A percentile compares a stretch with the other conserved stretches of the same genome.
Conservation (phyloP, 2,888 invertebrate genomes). For the Drosophila sordidapex region DNA sequence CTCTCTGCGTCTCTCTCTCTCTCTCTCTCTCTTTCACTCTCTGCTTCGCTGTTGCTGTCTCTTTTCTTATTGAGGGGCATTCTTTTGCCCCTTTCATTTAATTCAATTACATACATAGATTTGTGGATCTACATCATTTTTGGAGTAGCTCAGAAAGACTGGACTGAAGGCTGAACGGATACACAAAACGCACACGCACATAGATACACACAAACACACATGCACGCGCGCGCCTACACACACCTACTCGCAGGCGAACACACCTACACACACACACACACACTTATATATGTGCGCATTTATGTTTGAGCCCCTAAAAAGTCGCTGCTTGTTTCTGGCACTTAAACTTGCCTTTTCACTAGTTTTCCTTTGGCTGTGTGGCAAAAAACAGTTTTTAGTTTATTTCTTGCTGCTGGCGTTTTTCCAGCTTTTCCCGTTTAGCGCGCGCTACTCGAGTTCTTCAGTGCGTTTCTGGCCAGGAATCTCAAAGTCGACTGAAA, state of each 20-base stretch:
- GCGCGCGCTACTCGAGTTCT: slow-evolving; percentile 46
- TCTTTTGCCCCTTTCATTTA: slow-evolving; percentile 55
- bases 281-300: background rate
- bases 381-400: slow-evolving; percentile 48
- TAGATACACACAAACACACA: slow-evolving; percentile 33
- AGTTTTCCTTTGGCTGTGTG: slow-evolving; percentile 59
- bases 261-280: slow-evolving; percentile 15
- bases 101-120: slow-evolving; percentile 67
- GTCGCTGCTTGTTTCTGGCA: slow-evolving; percentile 55
- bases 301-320: slow-evolving; percentile 12
- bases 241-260: slow-evolving; percentile 1
- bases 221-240: slow-evolving; percentile 6
- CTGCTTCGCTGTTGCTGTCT: slow-evolving; percentile 12
- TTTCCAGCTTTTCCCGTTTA: slow-evolving; percentile 59
- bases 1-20: background rate
- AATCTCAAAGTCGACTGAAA: slow-evolving; percentile 64
- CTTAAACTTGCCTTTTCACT: slow-evolving; percentile 71
- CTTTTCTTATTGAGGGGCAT: slow-evolving; percentile 49
- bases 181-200: slow-evolving; percentile 67
- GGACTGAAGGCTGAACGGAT: slow-evolving; percentile 58
- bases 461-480: slow-evolving; percentile 64
- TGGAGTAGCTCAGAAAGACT: slow-evolving; percentile 48
- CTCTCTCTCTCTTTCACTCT: slow-evolving; percentile 13
- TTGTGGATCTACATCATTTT: slow-evolving; percentile 55
- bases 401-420: slow-evolving; percentile 64